Conservation (phyloP, 2,888 invertebrate genomes). For the Polymixis lichenea region DNA sequence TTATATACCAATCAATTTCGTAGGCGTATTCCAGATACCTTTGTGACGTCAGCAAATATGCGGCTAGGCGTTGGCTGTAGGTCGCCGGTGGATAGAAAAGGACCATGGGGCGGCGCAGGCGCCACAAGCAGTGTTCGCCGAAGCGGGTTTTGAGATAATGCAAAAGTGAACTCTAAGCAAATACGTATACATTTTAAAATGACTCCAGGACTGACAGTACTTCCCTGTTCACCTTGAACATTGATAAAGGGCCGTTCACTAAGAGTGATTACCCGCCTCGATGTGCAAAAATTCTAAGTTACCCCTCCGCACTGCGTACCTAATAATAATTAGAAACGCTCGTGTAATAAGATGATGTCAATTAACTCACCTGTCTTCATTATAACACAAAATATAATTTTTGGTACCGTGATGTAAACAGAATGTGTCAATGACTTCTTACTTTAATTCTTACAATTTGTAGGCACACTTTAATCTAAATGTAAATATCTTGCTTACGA, state of each 20-base stretch:
- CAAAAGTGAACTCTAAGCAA: constrained; percentile 66
- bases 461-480: constrained; percentile 20
- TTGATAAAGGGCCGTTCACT: constrained; percentile 85
- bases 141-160: constrained; percentile 28
- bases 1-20: constrained; percentile 84
- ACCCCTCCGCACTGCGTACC: constrained; percentile 28
- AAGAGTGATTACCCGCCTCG: constrained; percentile 58
- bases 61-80: constrained; percentile 81
- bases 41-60: constrained; percentile 83
- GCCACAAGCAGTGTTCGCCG: constrained; percentile 50
- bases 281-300: constrained; percentile 53
- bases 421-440: constrained; percentile 43
- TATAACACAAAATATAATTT: constrained; percentile 41
- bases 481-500: constrained; percentile 19
- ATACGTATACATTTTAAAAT: constrained; percentile 71
- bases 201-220: constrained; percentile 66
- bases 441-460: constrained; percentile 10
- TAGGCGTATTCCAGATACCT: constrained; percentile 86
- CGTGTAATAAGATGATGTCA: constrained; percentile 47
- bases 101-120: constrained; percentile 69
- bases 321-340: constrained; percentile 38
- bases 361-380: constrained; percentile 35
- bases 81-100: constrained; percentile 77
- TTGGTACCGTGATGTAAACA: constrained; percentile 20
- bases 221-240: constrained; percentile 85